Percentiles rank a stretch among this genome's conserved stretches.
These are phyloP conservation scores for Kryptolebias marmoratus DNA, from an alignment of 2,113 vertebrate species.

Conservation along the genomic window DNA sequence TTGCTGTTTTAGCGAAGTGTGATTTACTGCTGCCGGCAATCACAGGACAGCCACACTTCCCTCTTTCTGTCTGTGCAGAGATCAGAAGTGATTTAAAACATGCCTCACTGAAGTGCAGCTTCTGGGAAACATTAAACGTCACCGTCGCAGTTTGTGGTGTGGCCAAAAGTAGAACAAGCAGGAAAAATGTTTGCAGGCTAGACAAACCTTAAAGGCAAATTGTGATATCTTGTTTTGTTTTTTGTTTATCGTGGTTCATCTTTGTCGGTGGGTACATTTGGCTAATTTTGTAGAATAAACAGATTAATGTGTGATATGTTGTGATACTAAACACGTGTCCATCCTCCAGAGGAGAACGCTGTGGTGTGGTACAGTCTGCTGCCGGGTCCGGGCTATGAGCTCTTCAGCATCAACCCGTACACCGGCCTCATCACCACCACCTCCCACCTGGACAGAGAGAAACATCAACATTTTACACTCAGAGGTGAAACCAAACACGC, in stretches of 20 bases:
- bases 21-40: background rate
- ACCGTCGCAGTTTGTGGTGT: background rate
- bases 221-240: conserved; percentile 15
- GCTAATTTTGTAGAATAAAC: too few species aligned
- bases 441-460: conserved; percentile 86
- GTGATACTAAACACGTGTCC: background rate
- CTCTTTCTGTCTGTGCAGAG: background rate
- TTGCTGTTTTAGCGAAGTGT: background rate
- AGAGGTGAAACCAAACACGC: conserved; percentile 78
- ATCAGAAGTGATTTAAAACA: background rate
- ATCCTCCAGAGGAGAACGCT: conserved; percentile 84
- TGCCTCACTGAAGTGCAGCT: conserved; percentile 1
- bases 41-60: background rate
- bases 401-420: conserved; percentile 85
- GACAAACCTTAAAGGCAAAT: conserved; percentile 14
- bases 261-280: background rate
- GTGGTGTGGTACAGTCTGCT: conserved; percentile 88
- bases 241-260: background rate
- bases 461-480: conserved; percentile 82
- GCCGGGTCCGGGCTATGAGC: conserved; percentile 83
- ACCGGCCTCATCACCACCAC: conserved; percentile 85
- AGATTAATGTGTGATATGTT: too few species aligned
- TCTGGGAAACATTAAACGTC: conserved; percentile 1
- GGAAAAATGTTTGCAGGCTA: background rate
- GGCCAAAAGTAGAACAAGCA: background rate